Evolutionary conservation across 2,888 invertebrate genomes (phyloP).

Genomic region (Hirtodrosophila confusa): DNA sequence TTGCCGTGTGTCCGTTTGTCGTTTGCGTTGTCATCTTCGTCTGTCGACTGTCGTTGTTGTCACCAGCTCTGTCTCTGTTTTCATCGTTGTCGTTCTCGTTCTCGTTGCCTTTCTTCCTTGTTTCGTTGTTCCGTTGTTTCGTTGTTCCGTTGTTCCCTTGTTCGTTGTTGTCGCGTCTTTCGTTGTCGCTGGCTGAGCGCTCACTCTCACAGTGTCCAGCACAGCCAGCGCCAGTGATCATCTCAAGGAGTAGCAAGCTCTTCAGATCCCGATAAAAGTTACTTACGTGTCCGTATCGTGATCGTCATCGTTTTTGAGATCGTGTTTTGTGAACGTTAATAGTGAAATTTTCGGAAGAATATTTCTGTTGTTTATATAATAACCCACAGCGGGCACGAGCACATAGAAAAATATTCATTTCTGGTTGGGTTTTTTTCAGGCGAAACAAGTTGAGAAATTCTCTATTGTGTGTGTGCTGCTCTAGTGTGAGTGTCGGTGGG

Average conservation of each 20-base stretch:
- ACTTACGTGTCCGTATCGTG: slow-evolving; percentile 24
- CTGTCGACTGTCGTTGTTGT: slow-evolving; percentile 27
- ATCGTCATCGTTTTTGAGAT: slow-evolving; percentile 16
- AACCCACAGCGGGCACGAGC: slow-evolving; percentile 46
- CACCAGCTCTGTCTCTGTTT: slow-evolving; percentile 12
- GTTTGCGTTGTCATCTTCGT: slow-evolving; percentile 6
- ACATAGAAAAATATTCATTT: slow-evolving; percentile 59
- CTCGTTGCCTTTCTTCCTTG: slow-evolving; percentile 21
- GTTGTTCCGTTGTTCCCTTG: slow-evolving; percentile 38
- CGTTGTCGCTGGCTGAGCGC: slow-evolving; percentile 56
- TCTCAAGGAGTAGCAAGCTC: slow-evolving; percentile 33
- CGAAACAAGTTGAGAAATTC: slow-evolving; percentile 59
- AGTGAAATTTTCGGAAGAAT: slow-evolving; percentile 25
- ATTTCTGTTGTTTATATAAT: slow-evolving; percentile 69
- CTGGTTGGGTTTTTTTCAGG: slow-evolving; percentile 65
- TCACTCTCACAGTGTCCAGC: slow-evolving; percentile 64
- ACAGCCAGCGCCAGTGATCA: slow-evolving; percentile 65
- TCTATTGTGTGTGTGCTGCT: slow-evolving; percentile 52
- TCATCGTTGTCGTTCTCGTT: slow-evolving; percentile 19
- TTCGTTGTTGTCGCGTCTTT: slow-evolving; percentile 67
- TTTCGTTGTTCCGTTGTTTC: slow-evolving; percentile 44
- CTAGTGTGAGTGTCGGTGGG: slow-evolving; percentile 67
- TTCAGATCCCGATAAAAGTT: background rate
- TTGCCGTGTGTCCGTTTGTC: slow-evolving; percentile 22
- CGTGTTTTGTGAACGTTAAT: slow-evolving; percentile 33